Evolutionary conservation across 2,797 vertebrate species (phyloP), one percentile per base, ranked within the genome.

Genomic region (Spheniscus humboldti): DNA sequence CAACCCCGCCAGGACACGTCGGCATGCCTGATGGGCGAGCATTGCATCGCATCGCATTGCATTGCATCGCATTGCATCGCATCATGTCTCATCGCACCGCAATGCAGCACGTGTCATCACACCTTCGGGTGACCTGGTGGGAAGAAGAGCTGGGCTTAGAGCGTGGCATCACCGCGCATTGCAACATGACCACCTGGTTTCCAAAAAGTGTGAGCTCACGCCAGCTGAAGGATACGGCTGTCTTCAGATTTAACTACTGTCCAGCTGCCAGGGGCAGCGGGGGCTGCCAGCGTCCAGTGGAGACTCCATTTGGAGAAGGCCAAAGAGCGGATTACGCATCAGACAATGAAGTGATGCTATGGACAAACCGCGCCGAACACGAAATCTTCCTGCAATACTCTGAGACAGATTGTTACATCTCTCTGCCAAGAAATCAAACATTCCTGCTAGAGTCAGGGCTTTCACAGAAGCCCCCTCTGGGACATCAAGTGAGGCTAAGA

Each of bases 401-500:
- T 35, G 9, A 91, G 96, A 85, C 95, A 93, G 89, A 92, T 95
- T 87, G 90, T 23, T 93, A 12, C 62, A 48, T 63, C 47, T 62
- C 79, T 8, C 79, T 91, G 91, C 95, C 95, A 97, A 94, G 95
- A 97, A 97, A 95, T 90, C 93, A 95, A 41, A 76, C 85, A 83
- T 92, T 92, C 92, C 82, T 97, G 92, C 86, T 91, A 66, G 87
- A 93, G 81, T 90, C 90, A 94, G 91, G 86, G 85, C 75, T 96
- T 94, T 96, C 93, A 82, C 95, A 89, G 96, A 67, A 96, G 95
- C 79, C 86, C 92, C 90, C 88, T 93, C 35, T 12, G 90, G 95
- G 95, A 94, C 92, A 74, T 86, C 89, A 90, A 95, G 93, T 53
- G 92, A 94, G 90, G 89, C 94, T 97, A 89, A 97, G 94, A 96